phyloP scores from a whole-genome alignment of 2,888 invertebrate genomes.

The Bellardia pandia region DNA sequence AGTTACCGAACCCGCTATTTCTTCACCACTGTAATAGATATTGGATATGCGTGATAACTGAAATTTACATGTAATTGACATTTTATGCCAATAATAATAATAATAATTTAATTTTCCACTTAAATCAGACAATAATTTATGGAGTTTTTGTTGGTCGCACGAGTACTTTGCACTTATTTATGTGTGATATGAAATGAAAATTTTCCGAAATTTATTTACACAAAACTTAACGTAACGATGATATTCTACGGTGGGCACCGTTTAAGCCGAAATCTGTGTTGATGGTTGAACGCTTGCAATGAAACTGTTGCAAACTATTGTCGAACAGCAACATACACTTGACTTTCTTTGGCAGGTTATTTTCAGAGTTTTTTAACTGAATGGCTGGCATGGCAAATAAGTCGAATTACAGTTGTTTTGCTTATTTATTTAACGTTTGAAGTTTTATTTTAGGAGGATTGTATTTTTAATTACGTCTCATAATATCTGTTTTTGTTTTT shows the following conservation, averaged over 20 bases:
- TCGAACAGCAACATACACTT: slow-evolving; percentile 31
- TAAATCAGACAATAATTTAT: slow-evolving; percentile 2
- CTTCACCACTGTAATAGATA: slow-evolving; percentile 79
- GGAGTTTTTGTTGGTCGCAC: no score
- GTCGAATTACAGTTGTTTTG: slow-evolving; percentile 13
- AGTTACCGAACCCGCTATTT: slow-evolving; percentile 75
- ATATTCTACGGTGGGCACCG: neutral
- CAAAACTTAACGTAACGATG: neutral
- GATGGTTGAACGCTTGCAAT: slow-evolving; percentile 54
- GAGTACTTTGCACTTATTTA: neutral
- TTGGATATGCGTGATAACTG: slow-evolving; percentile 78
- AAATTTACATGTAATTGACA: slow-evolving; percentile 73
- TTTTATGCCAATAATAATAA: slow-evolving; percentile 58
- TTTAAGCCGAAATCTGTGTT: slow-evolving; percentile 33
- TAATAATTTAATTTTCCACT: slow-evolving; percentile 23
- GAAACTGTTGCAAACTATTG: slow-evolving; percentile 53
- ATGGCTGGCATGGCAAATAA: neutral
- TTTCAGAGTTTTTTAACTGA: neutral
- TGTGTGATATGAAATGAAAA: neutral
- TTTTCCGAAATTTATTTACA: neutral
- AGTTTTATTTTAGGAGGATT: slow-evolving; percentile 14
- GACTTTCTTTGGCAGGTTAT: slow-evolving; percentile 46
- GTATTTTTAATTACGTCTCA: neutral
- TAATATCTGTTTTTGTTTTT: slow-evolving; percentile 1
- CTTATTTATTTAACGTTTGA: slow-evolving; percentile 1